These are phyloP conservation scores for Platycnemis pennipes DNA, from an alignment of 2,888 invertebrate species.

Conservation along the genomic window DNA sequence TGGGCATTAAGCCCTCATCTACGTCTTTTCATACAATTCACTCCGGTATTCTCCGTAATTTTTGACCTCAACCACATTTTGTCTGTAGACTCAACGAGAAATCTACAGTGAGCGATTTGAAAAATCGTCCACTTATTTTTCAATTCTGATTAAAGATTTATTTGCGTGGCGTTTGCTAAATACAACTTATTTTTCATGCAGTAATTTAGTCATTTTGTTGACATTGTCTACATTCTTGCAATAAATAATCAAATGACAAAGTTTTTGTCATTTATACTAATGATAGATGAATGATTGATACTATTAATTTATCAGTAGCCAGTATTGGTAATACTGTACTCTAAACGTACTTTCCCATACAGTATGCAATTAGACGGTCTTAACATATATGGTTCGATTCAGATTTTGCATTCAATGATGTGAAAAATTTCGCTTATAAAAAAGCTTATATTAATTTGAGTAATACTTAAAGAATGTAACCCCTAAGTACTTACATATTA, in stretches of 20 bases:
- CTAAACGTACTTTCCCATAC: too few species aligned
- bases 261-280: neutral
- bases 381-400: too few species aligned
- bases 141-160: too few species aligned
- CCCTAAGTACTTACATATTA: too few species aligned
- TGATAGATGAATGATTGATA: too few species aligned
- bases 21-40: neutral
- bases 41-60: neutral
- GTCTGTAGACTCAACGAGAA: neutral
- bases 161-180: neutral
- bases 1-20: neutral
- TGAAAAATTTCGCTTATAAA: too few species aligned
- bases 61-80: neutral
- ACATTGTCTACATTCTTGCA: neutral
- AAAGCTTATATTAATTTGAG: too few species aligned
- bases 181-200: neutral
- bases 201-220: neutral
- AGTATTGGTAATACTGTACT: too few species aligned
- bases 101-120: neutral
- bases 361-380: too few species aligned
- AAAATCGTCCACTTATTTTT: neutral
- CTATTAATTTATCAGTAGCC: too few species aligned
- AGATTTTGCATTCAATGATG: too few species aligned
- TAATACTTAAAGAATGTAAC: too few species aligned
- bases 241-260: neutral